Conservation (phyloP, 2,888 invertebrate species). For the Charanyca ferruginea region DNA sequence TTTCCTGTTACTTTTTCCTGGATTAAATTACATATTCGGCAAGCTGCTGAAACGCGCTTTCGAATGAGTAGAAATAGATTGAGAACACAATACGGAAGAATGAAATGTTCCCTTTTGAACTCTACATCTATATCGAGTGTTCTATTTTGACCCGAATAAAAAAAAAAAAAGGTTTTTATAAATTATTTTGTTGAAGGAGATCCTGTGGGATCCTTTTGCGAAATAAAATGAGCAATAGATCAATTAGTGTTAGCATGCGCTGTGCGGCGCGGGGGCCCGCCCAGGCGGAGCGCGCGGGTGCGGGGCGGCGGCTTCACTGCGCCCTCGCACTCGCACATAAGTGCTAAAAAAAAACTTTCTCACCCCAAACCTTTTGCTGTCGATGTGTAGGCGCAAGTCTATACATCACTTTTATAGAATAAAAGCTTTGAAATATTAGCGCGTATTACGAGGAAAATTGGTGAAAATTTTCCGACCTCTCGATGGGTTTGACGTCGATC, state of each 20-base stretch:
- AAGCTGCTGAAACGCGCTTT: conserved; percentile 69
- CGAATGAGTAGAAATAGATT: conserved; percentile 59
- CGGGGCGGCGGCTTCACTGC: conserved; percentile 76
- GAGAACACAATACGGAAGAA: conserved; percentile 45
- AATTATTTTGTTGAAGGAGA: conserved; percentile 61
- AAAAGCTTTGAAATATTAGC: conserved; percentile 68
- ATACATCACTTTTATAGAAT: conserved; percentile 64
- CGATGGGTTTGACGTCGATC: conserved; percentile 75
- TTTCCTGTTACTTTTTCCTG: conserved; percentile 59
- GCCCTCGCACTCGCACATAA: conserved; percentile 76
- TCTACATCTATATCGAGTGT: conserved; percentile 54
- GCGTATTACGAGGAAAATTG: conserved; percentile 82
- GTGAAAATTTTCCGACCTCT: conserved; percentile 84
- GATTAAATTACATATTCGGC: conserved; percentile 52
- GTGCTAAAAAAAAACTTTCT: conserved; percentile 76
- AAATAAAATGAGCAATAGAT: conserved; percentile 63
- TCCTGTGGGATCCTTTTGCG: conserved; percentile 57
- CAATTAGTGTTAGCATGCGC: conserved; percentile 35
- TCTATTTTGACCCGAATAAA: conserved; percentile 39
- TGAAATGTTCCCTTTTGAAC: conserved; percentile 48
- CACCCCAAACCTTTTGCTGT: conserved; percentile 73
- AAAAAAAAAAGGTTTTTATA: conserved; percentile 72
- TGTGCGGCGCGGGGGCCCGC: conserved; percentile 74
- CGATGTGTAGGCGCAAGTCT: conserved; percentile 84
- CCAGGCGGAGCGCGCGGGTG: conserved; percentile 77